Base-by-base conservation (phyloP, 2,888 invertebrate species). In the Drosophila differens region DNA sequence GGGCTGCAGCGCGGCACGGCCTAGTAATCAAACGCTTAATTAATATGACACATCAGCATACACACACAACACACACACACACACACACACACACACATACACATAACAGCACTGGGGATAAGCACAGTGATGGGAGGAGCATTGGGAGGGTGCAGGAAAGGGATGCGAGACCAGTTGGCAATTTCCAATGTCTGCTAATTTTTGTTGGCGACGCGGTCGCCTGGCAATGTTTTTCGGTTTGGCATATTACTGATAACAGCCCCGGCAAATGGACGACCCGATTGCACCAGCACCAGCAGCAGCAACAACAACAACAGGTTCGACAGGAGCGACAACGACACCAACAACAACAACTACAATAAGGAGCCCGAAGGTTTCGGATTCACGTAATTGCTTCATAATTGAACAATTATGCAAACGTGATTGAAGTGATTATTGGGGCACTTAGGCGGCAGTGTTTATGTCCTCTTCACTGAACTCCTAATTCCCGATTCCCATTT, bases 401-500 rank as follows among this genome's bases (percentile, higher is more conserved):
- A 86, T 86, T 86, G 90, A 86, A 90, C 86, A 86, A 86, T 90
- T 90, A 90, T 90, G 90, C 89, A 88, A 88, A 86, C 90, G 79
- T 86, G 90, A 90, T 90, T 85, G 89, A 90, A 85, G 85, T 88
- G 85, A 85, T 85, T 85, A 85, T 88, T 81, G 81, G 81, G 70
- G 74, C 88, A 83, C 89, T 88, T 88, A 90, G 85, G 85, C 70
- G 74, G 65, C 76, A 68, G 61, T 86, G 85, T 81, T 84, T 87
- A 73, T 86, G 64, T 79, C 75, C 68, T 64, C 58, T 7, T 67
- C 67, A 58, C 44, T 49, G 55, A 59, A 47, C 55, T 65, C 49
- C 70, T 44, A 37, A 63, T 44, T 60, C 60, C 69, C 63, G 49
- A 61, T 76, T 76, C 76, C 80, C 66, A 49, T 64, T 70, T 35